A percentile compares a stretch with the other conserved stretches of the same genome.
Evolutionary conservation across 2,888 invertebrate genomes (phyloP).

Genomic region (Cordilura impudica): DNA sequence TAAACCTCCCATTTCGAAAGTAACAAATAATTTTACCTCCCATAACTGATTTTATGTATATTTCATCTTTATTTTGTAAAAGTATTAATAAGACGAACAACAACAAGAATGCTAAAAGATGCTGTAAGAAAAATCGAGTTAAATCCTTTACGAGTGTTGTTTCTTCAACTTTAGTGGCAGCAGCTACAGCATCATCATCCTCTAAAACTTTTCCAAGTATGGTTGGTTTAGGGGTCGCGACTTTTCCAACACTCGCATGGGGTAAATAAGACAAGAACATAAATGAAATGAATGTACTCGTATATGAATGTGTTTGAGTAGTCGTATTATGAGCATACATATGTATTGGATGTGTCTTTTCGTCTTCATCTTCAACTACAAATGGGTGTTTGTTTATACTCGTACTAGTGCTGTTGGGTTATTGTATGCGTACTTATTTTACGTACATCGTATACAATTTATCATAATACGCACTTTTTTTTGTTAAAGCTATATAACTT

Average conservation of each 20-base stretch:
- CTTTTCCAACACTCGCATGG: conserved; percentile 26
- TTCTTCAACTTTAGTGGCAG: conserved; percentile 31
- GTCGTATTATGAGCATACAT: neutral
- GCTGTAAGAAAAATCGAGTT: conserved; percentile 53
- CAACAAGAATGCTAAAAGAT: conserved; percentile 39
- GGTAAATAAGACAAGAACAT: conserved; percentile 34
- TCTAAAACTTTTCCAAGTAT: conserved; percentile 18
- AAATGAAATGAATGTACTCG: neutral
- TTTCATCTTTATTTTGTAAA: neutral
- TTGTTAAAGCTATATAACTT: conserved; percentile 50
- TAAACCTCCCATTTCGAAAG: neutral
- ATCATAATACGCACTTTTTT: conserved; percentile 58
- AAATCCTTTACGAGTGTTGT: conserved; percentile 62
- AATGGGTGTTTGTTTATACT: conserved; percentile 24
- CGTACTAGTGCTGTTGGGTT: conserved; percentile 1
- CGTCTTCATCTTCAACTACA: conserved; percentile 30
- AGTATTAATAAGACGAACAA: neutral
- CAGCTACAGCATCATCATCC: conserved; percentile 13
- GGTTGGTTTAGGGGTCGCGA: conserved; percentile 23
- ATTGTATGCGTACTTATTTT: conserved; percentile 1
- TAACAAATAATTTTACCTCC: conserved; percentile 1
- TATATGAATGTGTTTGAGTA: neutral
- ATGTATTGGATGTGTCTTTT: conserved; percentile 19
- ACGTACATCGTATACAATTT: conserved; percentile 53
- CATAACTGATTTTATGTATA: conserved; percentile 15